Evolutionary conservation across 2,888 invertebrate species (phyloP).

Genomic region (Tetragonula carbonaria): DNA sequence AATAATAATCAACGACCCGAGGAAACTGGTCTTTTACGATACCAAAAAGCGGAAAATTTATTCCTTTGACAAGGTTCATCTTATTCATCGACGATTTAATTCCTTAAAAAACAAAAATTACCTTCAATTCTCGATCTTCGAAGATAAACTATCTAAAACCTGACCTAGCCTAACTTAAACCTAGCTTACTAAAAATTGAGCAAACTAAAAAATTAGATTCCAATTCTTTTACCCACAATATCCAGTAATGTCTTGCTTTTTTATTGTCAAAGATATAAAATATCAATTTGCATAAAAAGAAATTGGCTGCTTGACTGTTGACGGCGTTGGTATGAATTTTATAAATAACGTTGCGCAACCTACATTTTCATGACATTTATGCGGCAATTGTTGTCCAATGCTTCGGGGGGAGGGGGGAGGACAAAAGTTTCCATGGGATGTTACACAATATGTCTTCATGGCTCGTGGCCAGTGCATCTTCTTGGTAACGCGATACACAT

Average conservation of each 20-base stretch:
- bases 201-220: not conserved
- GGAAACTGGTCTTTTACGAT: slow-evolving; percentile 11
- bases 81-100: not conserved
- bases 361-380: slow-evolving; percentile 3
- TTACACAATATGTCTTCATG: slow-evolving; percentile 19
- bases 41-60: slow-evolving; percentile 27
- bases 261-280: no score
- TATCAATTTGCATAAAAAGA: not conserved
- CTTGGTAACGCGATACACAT: slow-evolving; percentile 17
- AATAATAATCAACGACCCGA: slow-evolving; percentile 39
- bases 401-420: not conserved
- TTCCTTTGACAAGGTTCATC: not conserved
- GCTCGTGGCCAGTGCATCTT: slow-evolving; percentile 3
- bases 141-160: not conserved
- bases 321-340: not conserved
- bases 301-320: not conserved
- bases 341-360: not conserved
- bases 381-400: slow-evolving; percentile 6
- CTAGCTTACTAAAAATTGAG: no score
- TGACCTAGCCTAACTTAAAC: no score
- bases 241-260: not conserved
- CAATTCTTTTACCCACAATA: not conserved
- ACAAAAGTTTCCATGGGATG: not conserved
- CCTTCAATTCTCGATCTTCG: not conserved
- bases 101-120: not conserved